These are phyloP conservation scores for Plebejus melissa DNA, from an alignment of 2,888 invertebrate species.

Conservation along the genomic window DNA sequence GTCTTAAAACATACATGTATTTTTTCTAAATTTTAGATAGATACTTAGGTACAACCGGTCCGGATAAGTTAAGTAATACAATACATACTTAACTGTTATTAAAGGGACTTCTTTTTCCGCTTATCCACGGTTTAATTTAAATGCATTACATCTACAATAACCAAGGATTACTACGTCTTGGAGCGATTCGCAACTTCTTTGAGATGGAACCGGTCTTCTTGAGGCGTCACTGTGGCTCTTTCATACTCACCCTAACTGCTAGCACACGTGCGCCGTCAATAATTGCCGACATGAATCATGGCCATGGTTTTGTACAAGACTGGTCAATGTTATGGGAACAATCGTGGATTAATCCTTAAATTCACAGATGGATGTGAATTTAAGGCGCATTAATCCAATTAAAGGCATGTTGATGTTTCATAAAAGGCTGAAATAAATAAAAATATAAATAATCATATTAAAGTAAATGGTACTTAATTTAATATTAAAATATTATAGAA, in stretches of 20 bases:
- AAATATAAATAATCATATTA: no score
- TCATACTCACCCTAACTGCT: slow-evolving; percentile 46
- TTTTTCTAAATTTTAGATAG: no score
- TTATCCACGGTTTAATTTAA: not conserved
- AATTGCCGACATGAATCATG: slow-evolving; percentile 28
- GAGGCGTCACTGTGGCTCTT: slow-evolving; percentile 45
- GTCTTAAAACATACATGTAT: no score
- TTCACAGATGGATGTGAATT: not conserved
- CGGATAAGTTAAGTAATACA: not conserved
- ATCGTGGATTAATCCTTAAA: not conserved
- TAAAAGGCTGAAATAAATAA: no score
- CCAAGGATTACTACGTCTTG: not conserved
- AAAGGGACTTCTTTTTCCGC: not conserved
- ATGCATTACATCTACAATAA: not conserved
- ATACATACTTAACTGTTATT: not conserved
- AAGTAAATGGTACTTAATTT: no score
- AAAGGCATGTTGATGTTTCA: not conserved
- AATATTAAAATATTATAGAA: no score
- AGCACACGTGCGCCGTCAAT: slow-evolving; percentile 63
- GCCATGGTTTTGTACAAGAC: slow-evolving; percentile 37
- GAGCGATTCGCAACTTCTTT: slow-evolving; percentile 29
- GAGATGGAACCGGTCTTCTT: slow-evolving; percentile 44
- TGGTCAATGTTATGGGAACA: slow-evolving; percentile 32
- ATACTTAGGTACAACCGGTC: no score
- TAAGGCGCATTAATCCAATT: not conserved